Evolutionary conservation across 1,140 invertebrate genomes (phyloP).

Genomic region (Marisa cornuarietis): DNA sequence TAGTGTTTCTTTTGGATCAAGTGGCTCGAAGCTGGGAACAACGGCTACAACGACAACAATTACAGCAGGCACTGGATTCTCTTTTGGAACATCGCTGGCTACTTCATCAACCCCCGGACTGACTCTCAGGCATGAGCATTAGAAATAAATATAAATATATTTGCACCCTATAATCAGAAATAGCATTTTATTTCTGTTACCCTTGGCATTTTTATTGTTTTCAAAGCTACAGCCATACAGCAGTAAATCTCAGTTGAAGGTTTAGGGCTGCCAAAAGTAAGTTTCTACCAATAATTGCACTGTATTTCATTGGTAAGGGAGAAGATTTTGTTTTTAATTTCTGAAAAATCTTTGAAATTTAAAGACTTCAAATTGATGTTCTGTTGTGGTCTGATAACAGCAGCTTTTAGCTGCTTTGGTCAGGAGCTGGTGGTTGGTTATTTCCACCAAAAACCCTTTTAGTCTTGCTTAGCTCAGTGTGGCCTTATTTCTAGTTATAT

Average conservation of each 20-base stretch:
- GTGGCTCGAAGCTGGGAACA: conserved; percentile 10
- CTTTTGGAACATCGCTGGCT: conserved; percentile 15
- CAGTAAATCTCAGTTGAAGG: background rate
- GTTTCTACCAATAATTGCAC: background rate
- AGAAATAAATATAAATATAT: background rate
- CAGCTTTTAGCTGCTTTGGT: too few species aligned
- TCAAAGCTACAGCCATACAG: background rate
- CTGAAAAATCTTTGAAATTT: too few species aligned
- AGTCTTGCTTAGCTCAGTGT: too few species aligned
- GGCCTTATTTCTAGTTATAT: too few species aligned
- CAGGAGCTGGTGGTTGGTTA: too few species aligned
- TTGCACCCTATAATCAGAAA: background rate
- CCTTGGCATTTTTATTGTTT: background rate
- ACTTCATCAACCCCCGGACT: background rate
- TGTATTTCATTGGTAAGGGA: too few species aligned
- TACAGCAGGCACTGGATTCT: conserved; percentile 18
- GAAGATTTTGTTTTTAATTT: too few species aligned
- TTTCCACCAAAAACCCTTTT: too few species aligned
- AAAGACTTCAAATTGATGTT: too few species aligned
- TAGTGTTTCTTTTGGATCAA: conserved; percentile 31
- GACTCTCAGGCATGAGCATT: background rate
- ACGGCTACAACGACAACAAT: conserved; percentile 15
- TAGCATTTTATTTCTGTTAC: background rate
- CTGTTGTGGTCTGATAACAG: too few species aligned
- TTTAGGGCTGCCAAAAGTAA: background rate